These are phyloP conservation scores for Hydrolagus affinis DNA, from an alignment of 2,113 vertebrate genomes.

Conservation along the genomic window DNA sequence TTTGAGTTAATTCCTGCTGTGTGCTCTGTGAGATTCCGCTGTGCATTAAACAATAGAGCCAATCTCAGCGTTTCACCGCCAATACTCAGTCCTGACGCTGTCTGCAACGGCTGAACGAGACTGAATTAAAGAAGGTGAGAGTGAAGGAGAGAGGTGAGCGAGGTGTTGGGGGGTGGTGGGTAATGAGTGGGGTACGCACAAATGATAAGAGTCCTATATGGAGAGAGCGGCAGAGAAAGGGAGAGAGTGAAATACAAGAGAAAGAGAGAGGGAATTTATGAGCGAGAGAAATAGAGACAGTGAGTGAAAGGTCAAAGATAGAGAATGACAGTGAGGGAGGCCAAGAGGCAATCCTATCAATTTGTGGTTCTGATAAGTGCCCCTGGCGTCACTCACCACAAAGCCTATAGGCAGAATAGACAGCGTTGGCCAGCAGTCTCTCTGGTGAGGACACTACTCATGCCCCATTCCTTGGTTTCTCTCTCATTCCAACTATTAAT, in stretches of 20 bases:
- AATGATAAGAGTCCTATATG: neutral
- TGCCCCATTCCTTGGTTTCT: no score
- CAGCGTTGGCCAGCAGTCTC: no score
- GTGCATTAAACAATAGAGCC: neutral
- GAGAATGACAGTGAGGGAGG: neutral
- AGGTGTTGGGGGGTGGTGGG: neutral
- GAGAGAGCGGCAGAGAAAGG: neutral
- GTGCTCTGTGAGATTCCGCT: neutral
- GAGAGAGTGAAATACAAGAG: neutral
- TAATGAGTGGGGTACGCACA: neutral
- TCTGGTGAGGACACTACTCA: no score
- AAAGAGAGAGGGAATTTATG: neutral
- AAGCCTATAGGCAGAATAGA: no score
- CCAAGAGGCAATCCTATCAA: no score
- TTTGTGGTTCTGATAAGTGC: no score
- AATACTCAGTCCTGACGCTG: neutral
- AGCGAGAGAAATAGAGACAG: neutral
- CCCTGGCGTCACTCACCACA: no score
- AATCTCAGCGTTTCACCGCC: neutral
- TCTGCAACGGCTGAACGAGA: neutral
- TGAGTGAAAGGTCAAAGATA: neutral
- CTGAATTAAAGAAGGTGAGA: neutral
- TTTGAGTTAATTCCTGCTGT: slow-evolving; percentile 5
- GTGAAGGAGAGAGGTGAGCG: neutral
- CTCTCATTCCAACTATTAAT: no score